A percentile compares a stretch with the other conserved stretches of the same genome.
phyloP scores from a whole-genome alignment of 2,797 vertebrate genomes.

The Platyrinchus mystaceus region DNA sequence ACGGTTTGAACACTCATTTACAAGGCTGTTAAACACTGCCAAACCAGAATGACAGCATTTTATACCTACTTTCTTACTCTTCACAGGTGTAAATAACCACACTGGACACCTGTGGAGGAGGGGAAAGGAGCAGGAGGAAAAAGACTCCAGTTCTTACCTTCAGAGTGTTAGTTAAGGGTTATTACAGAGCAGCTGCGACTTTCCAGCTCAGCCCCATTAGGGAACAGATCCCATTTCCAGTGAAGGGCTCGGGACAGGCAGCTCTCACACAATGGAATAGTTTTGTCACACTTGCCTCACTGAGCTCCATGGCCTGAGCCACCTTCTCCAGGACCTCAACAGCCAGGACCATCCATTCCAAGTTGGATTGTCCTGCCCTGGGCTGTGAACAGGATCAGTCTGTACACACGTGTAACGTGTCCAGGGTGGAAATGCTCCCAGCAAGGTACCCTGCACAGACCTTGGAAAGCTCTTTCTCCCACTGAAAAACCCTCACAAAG shows the following conservation, averaged over 20 bases:
- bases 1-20: slow-evolving; percentile 14
- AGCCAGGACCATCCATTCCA: background rate
- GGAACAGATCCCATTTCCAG: background rate
- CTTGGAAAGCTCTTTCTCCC: background rate
- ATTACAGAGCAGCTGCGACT: background rate
- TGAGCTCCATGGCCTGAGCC: background rate
- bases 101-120: slow-evolving; percentile 9
- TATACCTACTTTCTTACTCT: slow-evolving; percentile 25
- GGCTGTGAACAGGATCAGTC: background rate
- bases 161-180: background rate
- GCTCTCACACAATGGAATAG: background rate
- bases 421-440: background rate
- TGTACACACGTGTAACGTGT: background rate
- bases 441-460: background rate
- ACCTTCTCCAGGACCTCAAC: background rate
- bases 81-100: slow-evolving; percentile 38
- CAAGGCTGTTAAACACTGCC: slow-evolving; percentile 4
- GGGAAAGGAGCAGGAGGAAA: background rate
- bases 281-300: background rate
- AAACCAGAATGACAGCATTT: slow-evolving; percentile 63
- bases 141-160: background rate
- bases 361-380: background rate
- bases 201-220: background rate
- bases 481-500: background rate
- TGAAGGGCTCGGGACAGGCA: background rate